Evolutionary conservation across 2,888 invertebrate genomes (phyloP).

Genomic region (Trichacis sp.): DNA sequence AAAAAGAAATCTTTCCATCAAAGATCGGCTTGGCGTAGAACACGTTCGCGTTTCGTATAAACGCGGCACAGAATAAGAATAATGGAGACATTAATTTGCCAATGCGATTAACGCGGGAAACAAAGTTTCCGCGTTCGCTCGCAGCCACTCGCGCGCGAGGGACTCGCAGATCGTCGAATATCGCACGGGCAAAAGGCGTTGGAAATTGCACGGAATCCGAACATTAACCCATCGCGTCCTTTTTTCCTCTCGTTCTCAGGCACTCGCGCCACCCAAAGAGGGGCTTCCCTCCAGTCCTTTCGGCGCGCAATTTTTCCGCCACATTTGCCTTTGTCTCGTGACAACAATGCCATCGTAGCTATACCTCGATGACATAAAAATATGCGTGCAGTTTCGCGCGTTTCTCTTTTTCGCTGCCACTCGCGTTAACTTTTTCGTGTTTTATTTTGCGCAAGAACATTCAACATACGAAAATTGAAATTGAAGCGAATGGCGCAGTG

Average conservation of each 20-base stretch:
- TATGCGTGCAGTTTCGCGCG: slow-evolving; percentile 61
- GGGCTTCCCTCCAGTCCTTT: slow-evolving; percentile 51
- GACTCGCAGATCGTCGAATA: slow-evolving; percentile 20
- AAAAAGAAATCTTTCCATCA: no score
- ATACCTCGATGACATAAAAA: slow-evolving; percentile 67
- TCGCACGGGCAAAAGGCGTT: slow-evolving; percentile 25
- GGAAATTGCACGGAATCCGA: slow-evolving; percentile 54
- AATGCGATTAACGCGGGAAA: slow-evolving; percentile 12
- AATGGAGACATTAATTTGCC: neutral
- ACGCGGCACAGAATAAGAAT: neutral
- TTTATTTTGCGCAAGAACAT: neutral
- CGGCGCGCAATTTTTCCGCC: slow-evolving; percentile 64
- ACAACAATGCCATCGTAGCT: slow-evolving; percentile 68
- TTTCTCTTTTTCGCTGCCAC: slow-evolving; percentile 45
- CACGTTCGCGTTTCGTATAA: no score
- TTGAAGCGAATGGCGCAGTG: neutral
- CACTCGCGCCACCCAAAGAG: slow-evolving; percentile 14
- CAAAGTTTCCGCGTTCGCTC: slow-evolving; percentile 16
- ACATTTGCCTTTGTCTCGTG: slow-evolving; percentile 69
- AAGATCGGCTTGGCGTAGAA: no score
- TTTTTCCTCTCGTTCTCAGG: slow-evolving; percentile 25
- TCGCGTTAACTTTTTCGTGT: slow-evolving; percentile 6
- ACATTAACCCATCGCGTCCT: slow-evolving; percentile 56
- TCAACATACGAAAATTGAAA: no score
- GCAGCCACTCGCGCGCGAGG: neutral